Conservation (phyloP, 1,140 invertebrate genomes). For the Leguminivora glycinivorella region DNA sequence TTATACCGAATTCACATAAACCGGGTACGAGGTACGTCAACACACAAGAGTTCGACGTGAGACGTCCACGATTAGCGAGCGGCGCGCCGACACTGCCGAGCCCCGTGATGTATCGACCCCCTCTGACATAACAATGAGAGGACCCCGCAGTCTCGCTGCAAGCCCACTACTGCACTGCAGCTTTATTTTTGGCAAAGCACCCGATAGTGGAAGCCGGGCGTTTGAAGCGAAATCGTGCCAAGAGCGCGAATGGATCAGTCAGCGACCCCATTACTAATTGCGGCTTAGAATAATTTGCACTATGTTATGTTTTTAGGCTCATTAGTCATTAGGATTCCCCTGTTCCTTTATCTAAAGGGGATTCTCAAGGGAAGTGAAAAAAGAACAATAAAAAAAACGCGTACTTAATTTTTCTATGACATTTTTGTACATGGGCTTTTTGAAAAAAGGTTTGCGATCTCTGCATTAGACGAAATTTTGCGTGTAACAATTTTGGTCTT, state of each 20-base stretch:
- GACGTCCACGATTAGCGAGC: conserved; percentile 48
- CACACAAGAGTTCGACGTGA: neutral
- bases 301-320: neutral
- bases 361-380: no score
- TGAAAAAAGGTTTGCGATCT: neutral
- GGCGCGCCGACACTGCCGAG: conserved; percentile 60
- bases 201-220: conserved; percentile 41
- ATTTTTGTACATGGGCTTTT: neutral
- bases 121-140: conserved; percentile 57
- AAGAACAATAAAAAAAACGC: no score
- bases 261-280: conserved; percentile 34
- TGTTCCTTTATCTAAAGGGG: no score
- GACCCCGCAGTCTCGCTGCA: conserved; percentile 68
- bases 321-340: neutral
- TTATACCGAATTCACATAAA: conserved; percentile 57
- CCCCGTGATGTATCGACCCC: conserved; percentile 61
- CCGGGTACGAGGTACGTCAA: conserved; percentile 40
- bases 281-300: conserved; percentile 6
- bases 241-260: conserved; percentile 35
- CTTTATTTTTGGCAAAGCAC: conserved; percentile 72
- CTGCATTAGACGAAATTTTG: neutral
- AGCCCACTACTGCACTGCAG: conserved; percentile 72
- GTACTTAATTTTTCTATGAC: neutral
- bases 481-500: neutral
- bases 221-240: conserved; percentile 49